Base-by-base conservation (phyloP, 2,888 invertebrate genomes). In the Drosophila subquinaria region DNA sequence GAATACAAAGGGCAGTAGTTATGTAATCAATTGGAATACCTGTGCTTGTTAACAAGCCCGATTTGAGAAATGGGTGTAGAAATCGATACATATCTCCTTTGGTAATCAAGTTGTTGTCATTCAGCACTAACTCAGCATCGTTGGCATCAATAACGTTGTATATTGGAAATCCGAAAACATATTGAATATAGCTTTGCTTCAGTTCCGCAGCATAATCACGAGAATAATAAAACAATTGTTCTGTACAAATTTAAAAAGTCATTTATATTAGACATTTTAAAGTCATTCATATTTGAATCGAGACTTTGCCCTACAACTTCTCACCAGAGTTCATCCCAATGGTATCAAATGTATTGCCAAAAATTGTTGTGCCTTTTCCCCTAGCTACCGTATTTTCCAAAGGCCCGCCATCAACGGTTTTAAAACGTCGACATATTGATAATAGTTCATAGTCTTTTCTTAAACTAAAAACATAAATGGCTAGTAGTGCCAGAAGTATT, bases 311-410 rank as follows among this genome's bases (percentile, higher is more conserved):
- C 9, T 23, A 13, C 1, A 17, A 23, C 23, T 20, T 51, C 70
- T 62, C 64, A 88, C 89, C 85, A 33, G 76, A 75, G 51, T 72
- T 81, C 67, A 82, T 70, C 40, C 76, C 74, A 23, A 83, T 20
- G 9, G 79, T 55, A 81, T 90, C 90, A 27, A 90, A 82, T 36
- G 80, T 85, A 64, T 86, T 90, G 6, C 83, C 90, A 59, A 91
- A 90, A 20, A 91, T 88, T 13, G 79, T 75, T 11, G 30, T 71
- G 10, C 85, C 81, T 42, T 66, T 66, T 9, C 79, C 64, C 8
- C 57, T 56, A 6, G 86, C 80, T 1, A 79, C 81, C 10, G 69
- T 63, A 10, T 67, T 55, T 23, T 88, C 80, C 42, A 87, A 50
- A 6, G 82, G 76, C 3, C 60, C 61, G 1, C 89, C 90, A 69